A percentile compares a stretch with the other conserved stretches of the same genome.
These are phyloP conservation scores for Malaclemys terrapin DNA, from an alignment of 2,113 vertebrate species.

Conservation along the genomic window DNA sequence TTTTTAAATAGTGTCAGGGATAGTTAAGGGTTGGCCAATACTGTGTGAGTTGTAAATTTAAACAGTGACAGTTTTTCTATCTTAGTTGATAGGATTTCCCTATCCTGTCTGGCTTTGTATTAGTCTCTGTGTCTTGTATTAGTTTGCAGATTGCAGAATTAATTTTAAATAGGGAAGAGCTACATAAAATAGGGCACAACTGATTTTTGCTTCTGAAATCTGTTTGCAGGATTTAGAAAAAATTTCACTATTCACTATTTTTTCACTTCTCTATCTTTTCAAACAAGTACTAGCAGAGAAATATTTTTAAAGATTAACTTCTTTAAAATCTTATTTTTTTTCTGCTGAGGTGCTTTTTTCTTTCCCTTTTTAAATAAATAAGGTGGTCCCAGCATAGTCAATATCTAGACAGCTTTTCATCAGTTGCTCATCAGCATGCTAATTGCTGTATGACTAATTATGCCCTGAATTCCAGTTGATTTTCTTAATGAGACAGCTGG, in stretches of 20 bases:
- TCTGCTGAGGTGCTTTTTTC: neutral
- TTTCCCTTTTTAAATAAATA: conserved; percentile 58
- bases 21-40: neutral
- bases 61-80: conserved; percentile 1
- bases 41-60: neutral
- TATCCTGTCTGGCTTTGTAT: neutral
- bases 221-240: neutral
- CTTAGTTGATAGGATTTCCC: neutral
- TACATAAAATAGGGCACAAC: neutral
- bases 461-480: conserved; percentile 93
- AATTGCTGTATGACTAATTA: conserved; percentile 94
- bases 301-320: neutral
- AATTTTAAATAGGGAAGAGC: accelerated
- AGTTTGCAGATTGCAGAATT: neutral
- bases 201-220: accelerated
- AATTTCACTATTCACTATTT: neutral
- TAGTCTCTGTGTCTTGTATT: accelerated
- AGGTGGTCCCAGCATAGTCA: conserved; percentile 82
- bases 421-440: conserved; percentile 88
- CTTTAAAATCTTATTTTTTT: neutral
- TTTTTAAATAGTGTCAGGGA: accelerated
- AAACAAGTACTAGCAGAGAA: accelerated
- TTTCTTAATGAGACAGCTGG: conserved; percentile 95
- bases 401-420: conserved; percentile 85
- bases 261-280: neutral